phyloP scores from a whole-genome alignment of 2,888 invertebrate genomes.

The Netelia virgata region DNA sequence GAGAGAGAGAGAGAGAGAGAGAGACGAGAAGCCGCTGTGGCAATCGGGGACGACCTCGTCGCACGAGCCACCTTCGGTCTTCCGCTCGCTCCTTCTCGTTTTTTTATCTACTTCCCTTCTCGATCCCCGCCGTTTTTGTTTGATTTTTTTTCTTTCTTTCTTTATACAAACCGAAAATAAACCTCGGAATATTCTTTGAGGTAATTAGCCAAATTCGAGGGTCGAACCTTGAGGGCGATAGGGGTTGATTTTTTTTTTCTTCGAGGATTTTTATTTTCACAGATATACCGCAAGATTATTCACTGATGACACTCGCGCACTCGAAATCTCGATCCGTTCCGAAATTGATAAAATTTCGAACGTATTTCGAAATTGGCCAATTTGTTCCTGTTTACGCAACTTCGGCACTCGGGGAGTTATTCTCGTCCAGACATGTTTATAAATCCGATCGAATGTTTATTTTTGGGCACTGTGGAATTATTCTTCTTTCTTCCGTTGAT shows the following conservation, averaged over 20 bases:
- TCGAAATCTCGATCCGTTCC: neutral
- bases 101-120: neutral
- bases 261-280: neutral
- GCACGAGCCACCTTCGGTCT: constrained; percentile 21
- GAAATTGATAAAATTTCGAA: too few relatives aligned
- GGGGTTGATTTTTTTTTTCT: neutral
- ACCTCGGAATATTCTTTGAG: neutral
- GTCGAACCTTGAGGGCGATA: neutral
- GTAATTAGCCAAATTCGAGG: neutral
- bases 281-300: constrained; percentile 13
- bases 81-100: neutral
- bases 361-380: too few relatives aligned
- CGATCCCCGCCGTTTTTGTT: too few relatives aligned
- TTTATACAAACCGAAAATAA: neutral
- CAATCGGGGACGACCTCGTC: constrained; percentile 29
- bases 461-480: too few relatives aligned
- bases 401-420: too few relatives aligned
- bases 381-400: too few relatives aligned
- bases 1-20: neutral
- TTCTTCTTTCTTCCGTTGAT: too few relatives aligned
- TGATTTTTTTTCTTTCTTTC: neutral
- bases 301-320: constrained; percentile 51
- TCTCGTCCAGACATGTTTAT: too few relatives aligned
- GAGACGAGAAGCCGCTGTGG: neutral
- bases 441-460: too few relatives aligned